Evolutionary conservation across 30 jellyfish, hydroid and myxozoan species (phyloP).

Genomic region (Mastigias papua): DNA sequence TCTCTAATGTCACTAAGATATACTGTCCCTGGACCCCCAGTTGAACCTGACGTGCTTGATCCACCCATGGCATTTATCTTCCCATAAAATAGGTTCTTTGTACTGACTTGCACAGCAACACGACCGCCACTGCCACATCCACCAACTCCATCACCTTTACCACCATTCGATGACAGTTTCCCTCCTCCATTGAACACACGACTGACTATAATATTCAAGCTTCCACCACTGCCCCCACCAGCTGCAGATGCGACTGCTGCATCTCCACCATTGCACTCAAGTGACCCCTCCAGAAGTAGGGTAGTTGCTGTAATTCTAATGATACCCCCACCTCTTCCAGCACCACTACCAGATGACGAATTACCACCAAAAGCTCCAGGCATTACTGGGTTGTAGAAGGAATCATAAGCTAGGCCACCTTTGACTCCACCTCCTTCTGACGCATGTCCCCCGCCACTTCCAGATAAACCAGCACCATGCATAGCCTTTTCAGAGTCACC

Average conservation of each 20-base stretch:
- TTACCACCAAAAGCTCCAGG: conserved; percentile 75
- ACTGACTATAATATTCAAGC: conserved; percentile 26
- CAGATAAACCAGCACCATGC: conserved; percentile 30
- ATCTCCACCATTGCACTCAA: conserved; percentile 60
- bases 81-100: conserved; percentile 51
- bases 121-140: conserved; percentile 80
- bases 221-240: conserved; percentile 83
- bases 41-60: not conserved
- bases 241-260: conserved; percentile 25
- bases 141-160: conserved; percentile 65
- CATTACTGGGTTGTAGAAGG: conserved; percentile 22
- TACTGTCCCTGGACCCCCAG: conserved; percentile 77
- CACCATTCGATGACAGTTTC: conserved; percentile 55
- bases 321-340: conserved; percentile 73
- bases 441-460: conserved; percentile 79
- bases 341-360: conserved; percentile 24
- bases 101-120: conserved; percentile 39
- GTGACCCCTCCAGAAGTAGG: conserved; percentile 41
- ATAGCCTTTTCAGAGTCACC: conserved; percentile 18
- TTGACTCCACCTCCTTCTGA: conserved; percentile 64
- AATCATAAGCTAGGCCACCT: conserved; percentile 57
- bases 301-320: conserved; percentile 28
- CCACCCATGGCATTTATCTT: conserved; percentile 60
- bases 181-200: conserved; percentile 66
- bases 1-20: conserved; percentile 57